Conservation (phyloP, 2,113 vertebrate species). For the Strix aluco region DNA sequence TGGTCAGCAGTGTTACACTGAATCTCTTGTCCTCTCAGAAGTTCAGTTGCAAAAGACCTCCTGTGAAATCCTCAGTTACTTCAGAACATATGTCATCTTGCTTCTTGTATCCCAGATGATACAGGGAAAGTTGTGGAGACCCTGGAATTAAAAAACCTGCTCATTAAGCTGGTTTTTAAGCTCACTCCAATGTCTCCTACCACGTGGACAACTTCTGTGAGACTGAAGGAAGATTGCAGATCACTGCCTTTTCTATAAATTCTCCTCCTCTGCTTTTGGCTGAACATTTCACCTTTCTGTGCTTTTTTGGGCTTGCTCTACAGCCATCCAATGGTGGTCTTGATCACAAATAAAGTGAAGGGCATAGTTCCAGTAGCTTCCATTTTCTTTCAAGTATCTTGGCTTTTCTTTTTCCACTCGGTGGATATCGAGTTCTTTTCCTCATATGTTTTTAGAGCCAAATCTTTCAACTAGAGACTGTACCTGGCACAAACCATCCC, state of each 20-base stretch:
- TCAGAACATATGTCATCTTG: background rate
- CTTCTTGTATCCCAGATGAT: background rate
- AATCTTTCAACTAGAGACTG: background rate
- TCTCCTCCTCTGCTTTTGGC: background rate
- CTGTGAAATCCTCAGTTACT: background rate
- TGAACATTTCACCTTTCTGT: background rate
- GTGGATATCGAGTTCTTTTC: background rate
- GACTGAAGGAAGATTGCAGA: background rate
- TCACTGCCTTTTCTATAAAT: background rate
- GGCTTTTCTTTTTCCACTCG: background rate
- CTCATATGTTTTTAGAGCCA: background rate
- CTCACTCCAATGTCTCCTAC: background rate
- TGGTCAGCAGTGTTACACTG: background rate
- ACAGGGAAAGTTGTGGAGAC: background rate
- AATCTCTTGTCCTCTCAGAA: background rate
- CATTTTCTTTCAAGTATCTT: background rate
- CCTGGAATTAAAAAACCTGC: background rate
- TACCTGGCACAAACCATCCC: constrained; percentile 6
- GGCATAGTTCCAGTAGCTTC: background rate
- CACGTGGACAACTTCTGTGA: background rate
- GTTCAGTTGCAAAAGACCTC: background rate
- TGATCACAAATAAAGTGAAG: background rate
- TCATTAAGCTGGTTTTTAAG: background rate
- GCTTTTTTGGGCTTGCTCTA: background rate
- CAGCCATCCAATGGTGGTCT: background rate